Base-by-base conservation (phyloP, 1,140 invertebrate genomes). In the Anagrus nilaparvatae region DNA sequence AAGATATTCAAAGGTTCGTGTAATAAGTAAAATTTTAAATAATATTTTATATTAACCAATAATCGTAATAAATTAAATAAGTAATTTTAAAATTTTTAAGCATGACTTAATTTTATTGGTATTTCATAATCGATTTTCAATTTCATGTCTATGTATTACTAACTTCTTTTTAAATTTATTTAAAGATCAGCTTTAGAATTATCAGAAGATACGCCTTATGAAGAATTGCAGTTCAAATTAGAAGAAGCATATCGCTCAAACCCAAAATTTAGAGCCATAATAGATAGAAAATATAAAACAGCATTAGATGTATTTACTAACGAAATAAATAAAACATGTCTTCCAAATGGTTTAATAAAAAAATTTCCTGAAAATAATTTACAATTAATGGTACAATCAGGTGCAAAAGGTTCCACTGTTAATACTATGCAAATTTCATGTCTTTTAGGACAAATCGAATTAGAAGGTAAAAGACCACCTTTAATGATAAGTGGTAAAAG, bases 371-470 rank as follows among this genome's bases (percentile, higher is more conserved):
- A 81, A 4, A 99, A 99, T 66, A 96, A 97, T 70, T 74, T 99
- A 3, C 94, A 97, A 61, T 63, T 99, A 34, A 98, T 99, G 93
- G 92, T 98, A 1, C 78, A 93, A 57, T 96, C 96, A 10, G 97
- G 97, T 33, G 96, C 97, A 0, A 99, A 99, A 70, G 97, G 97
- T 24, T 92, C 92, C 0, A 84, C 76, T 51, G 92, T 97, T 0
- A 97, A 98, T 61, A 88, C 87, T 54, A 91, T 94, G 84, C 93
- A 99, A 62, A 98, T 99, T 54, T 97, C 93, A 0, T 95, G 92
- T 67, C 69, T 94, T 10, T 70, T 99, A 2, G 96, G 95, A 8
- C 96, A 99, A 71, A 98, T 98, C 59, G 95, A 98, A 62, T 77
- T 99, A 55, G 96, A 99, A 75, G 97, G 97, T 10, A 91, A 94